Conservation (phyloP, 2,113 vertebrate species). For the Empidonax traillii region DNA sequence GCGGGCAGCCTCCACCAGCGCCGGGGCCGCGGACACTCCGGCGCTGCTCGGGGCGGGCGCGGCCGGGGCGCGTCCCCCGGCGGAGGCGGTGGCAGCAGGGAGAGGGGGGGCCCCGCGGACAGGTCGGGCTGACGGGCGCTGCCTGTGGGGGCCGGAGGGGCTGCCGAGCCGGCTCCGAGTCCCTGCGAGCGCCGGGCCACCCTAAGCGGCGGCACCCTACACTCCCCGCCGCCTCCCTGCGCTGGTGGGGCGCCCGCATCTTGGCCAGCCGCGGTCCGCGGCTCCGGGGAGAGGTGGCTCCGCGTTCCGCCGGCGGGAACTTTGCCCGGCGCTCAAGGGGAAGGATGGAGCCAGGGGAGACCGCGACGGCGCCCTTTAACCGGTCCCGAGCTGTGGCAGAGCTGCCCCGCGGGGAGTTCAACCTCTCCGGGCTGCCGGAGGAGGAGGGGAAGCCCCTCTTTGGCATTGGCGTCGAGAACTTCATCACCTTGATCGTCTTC, state of each 20-base stretch:
- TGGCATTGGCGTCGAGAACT: slow-evolving; percentile 87
- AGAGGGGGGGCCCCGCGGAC: too few relatives aligned
- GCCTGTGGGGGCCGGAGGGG: neutral
- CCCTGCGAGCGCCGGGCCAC: neutral
- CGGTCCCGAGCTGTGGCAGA: neutral
- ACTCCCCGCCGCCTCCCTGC: too few relatives aligned
- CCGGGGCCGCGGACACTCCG: neutral
- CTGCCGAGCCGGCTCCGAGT: neutral
- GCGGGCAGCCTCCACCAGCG: too few relatives aligned
- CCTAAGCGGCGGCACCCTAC: neutral
- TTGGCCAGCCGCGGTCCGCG: too few relatives aligned
- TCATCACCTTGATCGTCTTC: slow-evolving; percentile 88
- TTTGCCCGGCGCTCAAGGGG: neutral
- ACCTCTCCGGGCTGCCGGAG: neutral
- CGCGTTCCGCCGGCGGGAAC: neutral
- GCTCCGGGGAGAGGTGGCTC: neutral
- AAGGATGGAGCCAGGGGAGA: slow-evolving; percentile 64
- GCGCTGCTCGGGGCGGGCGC: neutral
- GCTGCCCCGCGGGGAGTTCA: neutral
- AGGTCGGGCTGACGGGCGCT: too few relatives aligned
- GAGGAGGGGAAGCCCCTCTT: slow-evolving; percentile 64
- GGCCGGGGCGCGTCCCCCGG: neutral
- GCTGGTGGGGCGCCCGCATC: neutral
- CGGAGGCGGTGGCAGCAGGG: neutral
- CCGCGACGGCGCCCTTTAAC: slow-evolving; percentile 31